phyloP scores from a whole-genome alignment of 2,888 invertebrate genomes.

The Fabriciana adippe region DNA sequence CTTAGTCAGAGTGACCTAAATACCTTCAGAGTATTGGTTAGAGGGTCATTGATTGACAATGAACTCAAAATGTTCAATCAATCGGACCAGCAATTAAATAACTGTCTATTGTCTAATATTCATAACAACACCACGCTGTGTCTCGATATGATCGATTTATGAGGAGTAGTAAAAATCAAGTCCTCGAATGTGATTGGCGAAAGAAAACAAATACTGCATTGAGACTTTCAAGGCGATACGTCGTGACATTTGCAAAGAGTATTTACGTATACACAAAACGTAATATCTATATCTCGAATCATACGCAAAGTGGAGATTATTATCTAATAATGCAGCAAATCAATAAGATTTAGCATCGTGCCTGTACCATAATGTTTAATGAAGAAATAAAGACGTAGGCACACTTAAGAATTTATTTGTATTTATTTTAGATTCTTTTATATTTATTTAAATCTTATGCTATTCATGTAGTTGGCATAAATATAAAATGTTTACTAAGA shows the following conservation, averaged over 20 bases:
- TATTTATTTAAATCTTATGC: no score
- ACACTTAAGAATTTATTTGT: no score
- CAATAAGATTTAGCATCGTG: conserved; percentile 51
- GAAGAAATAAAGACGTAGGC: not conserved
- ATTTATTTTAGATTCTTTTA: no score
- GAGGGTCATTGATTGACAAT: conserved; percentile 68
- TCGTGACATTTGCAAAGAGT: conserved; percentile 41
- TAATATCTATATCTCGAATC: conserved; percentile 41
- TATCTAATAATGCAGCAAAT: conserved; percentile 63
- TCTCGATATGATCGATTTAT: conserved; percentile 36
- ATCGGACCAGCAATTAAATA: conserved; percentile 28
- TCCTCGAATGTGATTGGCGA: conserved; percentile 29
- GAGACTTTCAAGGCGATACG: conserved; percentile 58
- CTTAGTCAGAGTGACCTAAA: conserved; percentile 55
- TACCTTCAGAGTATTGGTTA: conserved; percentile 49
- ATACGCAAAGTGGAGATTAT: conserved; percentile 52
- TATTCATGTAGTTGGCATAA: no score
- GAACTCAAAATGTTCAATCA: conserved; percentile 67
- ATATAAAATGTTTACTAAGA: no score
- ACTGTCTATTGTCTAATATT: conserved; percentile 49
- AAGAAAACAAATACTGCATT: conserved; percentile 38
- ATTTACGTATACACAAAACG: conserved; percentile 30
- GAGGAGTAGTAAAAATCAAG: conserved; percentile 31
- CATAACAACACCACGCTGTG: conserved; percentile 42
- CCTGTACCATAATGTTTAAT: conserved; percentile 29